Percentiles rank a stretch among this genome's conserved stretches.
phyloP scores from a whole-genome alignment of 2,888 invertebrate genomes.

The Troides aeacus region DNA sequence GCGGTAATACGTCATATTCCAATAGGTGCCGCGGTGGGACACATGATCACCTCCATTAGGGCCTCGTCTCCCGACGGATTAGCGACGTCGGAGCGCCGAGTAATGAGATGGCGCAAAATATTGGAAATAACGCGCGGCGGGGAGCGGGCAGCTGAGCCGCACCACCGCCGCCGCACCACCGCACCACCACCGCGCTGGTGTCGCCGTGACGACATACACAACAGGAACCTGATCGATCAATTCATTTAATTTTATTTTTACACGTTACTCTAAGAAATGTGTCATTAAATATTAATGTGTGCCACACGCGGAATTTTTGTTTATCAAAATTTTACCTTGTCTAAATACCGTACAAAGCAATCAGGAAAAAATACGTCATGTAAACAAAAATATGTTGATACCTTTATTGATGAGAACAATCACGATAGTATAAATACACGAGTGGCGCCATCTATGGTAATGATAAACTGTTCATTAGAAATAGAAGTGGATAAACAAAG shows the following conservation, averaged over 20 bases:
- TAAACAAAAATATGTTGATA: too few species aligned
- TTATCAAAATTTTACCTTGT: too few species aligned
- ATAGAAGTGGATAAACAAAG: too few species aligned
- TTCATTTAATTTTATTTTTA: conserved; percentile 6
- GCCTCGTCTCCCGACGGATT: conserved; percentile 74
- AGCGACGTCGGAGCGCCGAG: conserved; percentile 61
- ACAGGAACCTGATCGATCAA: conserved; percentile 22
- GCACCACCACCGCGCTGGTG: conserved; percentile 44
- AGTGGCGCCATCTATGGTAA: conserved; percentile 19
- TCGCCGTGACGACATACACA: conserved; percentile 29
- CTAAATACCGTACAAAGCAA: too few species aligned
- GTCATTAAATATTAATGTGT: too few species aligned
- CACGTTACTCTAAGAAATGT: too few species aligned
- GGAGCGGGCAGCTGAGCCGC: conserved; percentile 58
- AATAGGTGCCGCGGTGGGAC: conserved; percentile 74
- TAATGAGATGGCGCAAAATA: conserved; percentile 77
- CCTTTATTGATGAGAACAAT: too few species aligned
- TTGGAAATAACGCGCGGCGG: conserved; percentile 69
- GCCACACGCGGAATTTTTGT: too few species aligned
- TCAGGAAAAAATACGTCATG: too few species aligned
- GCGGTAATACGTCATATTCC: conserved; percentile 74
- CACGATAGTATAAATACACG: background rate
- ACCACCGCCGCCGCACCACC: conserved; percentile 44
- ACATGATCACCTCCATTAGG: conserved; percentile 76
- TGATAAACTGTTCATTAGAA: too few species aligned